A percentile compares a stretch with the other conserved stretches of the same genome.
phyloP scores from a whole-genome alignment of 2,797 vertebrate species.

The Falco concolor region DNA sequence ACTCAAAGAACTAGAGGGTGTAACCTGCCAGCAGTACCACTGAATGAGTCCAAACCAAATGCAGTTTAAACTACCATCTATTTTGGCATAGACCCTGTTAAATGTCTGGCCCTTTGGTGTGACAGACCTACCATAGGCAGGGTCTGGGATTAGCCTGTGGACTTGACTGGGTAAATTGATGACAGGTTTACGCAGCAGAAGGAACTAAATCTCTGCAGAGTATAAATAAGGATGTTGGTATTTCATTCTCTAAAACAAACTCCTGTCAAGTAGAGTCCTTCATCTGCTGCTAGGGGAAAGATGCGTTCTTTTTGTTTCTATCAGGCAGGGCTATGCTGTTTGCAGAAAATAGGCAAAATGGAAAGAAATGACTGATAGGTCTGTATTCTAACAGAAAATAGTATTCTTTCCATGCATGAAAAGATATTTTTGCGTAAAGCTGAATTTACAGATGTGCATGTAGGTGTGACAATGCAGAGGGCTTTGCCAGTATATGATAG shows the following conservation, averaged over 20 bases:
- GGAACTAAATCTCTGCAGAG: background rate
- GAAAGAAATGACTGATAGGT: background rate
- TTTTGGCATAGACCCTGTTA: background rate
- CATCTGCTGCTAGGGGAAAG: background rate
- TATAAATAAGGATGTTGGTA: background rate
- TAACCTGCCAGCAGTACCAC: background rate
- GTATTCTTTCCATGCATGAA: background rate
- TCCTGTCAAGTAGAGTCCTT: background rate
- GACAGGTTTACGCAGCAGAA: background rate
- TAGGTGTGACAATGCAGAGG: background rate
- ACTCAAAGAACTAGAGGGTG: background rate
- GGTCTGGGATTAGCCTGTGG: background rate
- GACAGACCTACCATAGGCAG: background rate
- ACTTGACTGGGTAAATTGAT: background rate
- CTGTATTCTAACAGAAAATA: background rate
- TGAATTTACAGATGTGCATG: background rate
- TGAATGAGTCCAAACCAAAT: background rate
- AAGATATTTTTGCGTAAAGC: background rate
- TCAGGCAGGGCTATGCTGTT: background rate
- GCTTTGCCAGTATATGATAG: background rate
- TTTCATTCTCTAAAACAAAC: background rate
- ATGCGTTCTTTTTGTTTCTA: background rate
- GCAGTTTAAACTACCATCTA: background rate
- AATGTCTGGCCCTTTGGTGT: background rate
- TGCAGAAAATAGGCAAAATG: background rate